Evolutionary conservation across 2,797 vertebrate genomes (phyloP).

Genomic region (Fistularia commersonii): DNA sequence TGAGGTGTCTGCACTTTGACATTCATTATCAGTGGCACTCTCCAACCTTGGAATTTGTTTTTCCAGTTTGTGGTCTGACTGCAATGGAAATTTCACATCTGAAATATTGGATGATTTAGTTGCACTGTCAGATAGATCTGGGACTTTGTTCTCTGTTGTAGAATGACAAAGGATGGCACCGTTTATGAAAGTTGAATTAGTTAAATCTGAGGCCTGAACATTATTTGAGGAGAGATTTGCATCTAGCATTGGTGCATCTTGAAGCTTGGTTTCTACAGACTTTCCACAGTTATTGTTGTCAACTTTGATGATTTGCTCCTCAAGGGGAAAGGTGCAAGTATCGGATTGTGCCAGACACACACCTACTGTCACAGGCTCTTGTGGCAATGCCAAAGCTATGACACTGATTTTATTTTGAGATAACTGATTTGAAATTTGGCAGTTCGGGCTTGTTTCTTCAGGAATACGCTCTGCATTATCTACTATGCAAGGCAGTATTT

Average conservation of each 20-base stretch:
- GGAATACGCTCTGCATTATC: not conserved
- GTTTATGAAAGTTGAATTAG: slow-evolving; percentile 7
- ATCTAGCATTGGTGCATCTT: not conserved
- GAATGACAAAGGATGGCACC: no score
- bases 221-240: no score
- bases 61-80: slow-evolving; percentile 1
- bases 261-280: not conserved
- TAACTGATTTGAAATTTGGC: slow-evolving; percentile 11
- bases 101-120: slow-evolving; percentile 18
- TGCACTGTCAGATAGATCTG: not conserved
- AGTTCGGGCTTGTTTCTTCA: slow-evolving; percentile 9
- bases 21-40: slow-evolving; percentile 6
- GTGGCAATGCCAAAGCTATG: slow-evolving; percentile 14
- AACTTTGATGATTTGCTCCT: slow-evolving; percentile 8
- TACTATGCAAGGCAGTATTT: slow-evolving; percentile 11
- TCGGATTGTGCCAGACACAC: slow-evolving; percentile 33
- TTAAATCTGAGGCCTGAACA: slow-evolving; percentile 5
- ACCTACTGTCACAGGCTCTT: slow-evolving; percentile 37
- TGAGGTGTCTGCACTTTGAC: not conserved
- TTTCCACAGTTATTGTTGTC: not conserved
- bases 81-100: slow-evolving; percentile 7
- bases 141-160: not conserved
- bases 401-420: slow-evolving; percentile 5
- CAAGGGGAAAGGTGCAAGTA: slow-evolving; percentile 8
- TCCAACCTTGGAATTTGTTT: slow-evolving; percentile 10